Evolutionary conservation across 2,113 vertebrate genomes (phyloP).

Genomic region (Tricholaema leucomelas): DNA sequence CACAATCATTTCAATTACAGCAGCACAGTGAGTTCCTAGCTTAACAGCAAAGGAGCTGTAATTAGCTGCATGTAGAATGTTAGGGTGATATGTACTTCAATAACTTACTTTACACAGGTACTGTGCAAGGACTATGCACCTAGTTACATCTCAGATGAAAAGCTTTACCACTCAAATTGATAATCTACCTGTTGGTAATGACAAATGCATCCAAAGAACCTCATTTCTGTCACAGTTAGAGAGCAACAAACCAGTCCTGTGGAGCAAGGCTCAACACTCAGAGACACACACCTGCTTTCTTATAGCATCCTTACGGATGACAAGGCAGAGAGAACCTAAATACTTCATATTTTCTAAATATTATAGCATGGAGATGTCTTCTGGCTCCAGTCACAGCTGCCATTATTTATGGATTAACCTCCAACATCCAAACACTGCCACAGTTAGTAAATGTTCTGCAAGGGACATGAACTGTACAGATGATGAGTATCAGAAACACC

Average conservation of each 20-base stretch:
- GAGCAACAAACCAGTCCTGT: not conserved
- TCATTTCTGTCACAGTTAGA: not conserved
- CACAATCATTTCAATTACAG: not conserved
- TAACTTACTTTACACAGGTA: not conserved
- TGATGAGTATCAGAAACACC: not conserved
- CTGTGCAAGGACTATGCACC: not conserved
- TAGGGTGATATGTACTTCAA: not conserved
- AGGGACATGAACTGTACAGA: not conserved
- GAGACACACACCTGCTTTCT: not conserved
- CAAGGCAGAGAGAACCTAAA: not conserved
- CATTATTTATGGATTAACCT: not conserved
- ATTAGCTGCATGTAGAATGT: not conserved
- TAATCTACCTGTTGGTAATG: not conserved
- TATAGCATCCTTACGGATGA: not conserved
- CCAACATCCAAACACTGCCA: not conserved
- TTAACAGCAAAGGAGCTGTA: not conserved
- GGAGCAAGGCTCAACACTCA: not conserved
- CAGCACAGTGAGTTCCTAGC: not conserved
- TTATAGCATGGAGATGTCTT: not conserved
- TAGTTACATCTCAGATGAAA: not conserved
- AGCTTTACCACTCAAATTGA: not conserved
- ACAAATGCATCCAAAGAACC: not conserved
- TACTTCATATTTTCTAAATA: not conserved
- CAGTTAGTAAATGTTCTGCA: not conserved
- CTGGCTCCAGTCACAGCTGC: not conserved